Evolutionary conservation across 2,888 invertebrate species (phyloP).

Genomic region (Cosmopolites sordidus): DNA sequence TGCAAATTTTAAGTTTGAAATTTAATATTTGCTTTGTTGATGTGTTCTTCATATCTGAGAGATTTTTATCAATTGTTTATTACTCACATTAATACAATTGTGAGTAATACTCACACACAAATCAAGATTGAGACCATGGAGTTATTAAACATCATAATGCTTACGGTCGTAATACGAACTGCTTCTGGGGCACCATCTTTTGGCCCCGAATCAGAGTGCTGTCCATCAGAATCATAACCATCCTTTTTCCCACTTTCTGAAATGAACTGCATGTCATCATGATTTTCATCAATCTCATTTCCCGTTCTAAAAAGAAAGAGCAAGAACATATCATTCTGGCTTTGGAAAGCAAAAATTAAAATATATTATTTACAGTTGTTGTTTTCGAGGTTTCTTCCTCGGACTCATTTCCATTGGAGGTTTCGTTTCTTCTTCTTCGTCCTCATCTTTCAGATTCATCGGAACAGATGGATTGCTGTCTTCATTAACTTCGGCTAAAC

Average conservation of each 20-base stretch:
- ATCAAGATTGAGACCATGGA: too few species aligned
- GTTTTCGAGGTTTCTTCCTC: slow-evolving; percentile 88
- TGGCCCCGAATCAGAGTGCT: slow-evolving; percentile 44
- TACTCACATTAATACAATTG: too few species aligned
- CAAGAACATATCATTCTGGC: too few species aligned
- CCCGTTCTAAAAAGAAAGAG: slow-evolving; percentile 48
- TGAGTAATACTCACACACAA: too few species aligned
- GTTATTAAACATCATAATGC: too few species aligned
- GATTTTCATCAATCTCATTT: slow-evolving; percentile 53
- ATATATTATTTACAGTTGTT: slow-evolving; percentile 65
- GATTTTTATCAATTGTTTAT: too few species aligned
- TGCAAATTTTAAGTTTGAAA: too few species aligned
- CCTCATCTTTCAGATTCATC: slow-evolving; percentile 40
- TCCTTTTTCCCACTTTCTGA: slow-evolving; percentile 49
- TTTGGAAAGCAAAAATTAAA: background rate
- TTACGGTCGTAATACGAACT: slow-evolving; percentile 28
- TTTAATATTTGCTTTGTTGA: too few species aligned
- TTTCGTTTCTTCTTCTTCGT: slow-evolving; percentile 44
- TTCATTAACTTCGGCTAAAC: slow-evolving; percentile 58
- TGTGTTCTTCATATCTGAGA: too few species aligned
- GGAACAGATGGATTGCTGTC: slow-evolving; percentile 45
- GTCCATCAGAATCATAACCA: slow-evolving; percentile 42
- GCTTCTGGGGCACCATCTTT: slow-evolving; percentile 43
- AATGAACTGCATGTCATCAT: slow-evolving; percentile 61
- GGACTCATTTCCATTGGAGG: slow-evolving; percentile 66